Evolutionary conservation across 2,888 invertebrate species (phyloP), one percentile per base, ranked within the genome.

Genomic region (Minunthozetes semirufus): DNA sequence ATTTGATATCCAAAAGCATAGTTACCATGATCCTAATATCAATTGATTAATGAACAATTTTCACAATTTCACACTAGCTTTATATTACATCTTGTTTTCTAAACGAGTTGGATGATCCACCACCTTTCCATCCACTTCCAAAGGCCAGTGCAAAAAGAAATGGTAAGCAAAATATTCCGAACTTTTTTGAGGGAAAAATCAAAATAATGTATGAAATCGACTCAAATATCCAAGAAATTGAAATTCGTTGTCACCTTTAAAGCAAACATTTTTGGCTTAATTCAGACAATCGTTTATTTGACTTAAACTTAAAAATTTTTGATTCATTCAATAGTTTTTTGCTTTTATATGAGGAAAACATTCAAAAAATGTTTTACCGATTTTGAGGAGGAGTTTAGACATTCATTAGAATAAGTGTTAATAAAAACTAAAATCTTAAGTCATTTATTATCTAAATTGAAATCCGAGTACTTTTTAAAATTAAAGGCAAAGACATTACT

Each of bases 1-100:
- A 74, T 74, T 15, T 74, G 70, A 13, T 74, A 74, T 8, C 70
- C 70, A 53, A 74, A 74, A 38, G 63, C 63, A 63, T 63, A 63
- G 38, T 63, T 63, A 4, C 63, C 63, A 17, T 33, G 38, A 11
- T 63, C 63, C 63, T 63, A 19, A 27, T 9, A 33, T 33, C 17
- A 33, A 33, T n/a, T 22, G 33, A 38, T 63, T 15, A 29, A 27
- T 61, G 27, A 63, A 63, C 17, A 38, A 38, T 17, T n/a, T n/a
- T n/a, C 13, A 3, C 13, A n/a, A 33, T 13, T 17, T 17, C 1
- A 13, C 42, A 42, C 42, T 9, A 11, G 9, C 13, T 63, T 17
- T 17, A 63, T n/a, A 25, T 59, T 63, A 63, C 63, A 11, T 63
- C 63, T 63, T 63, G 63, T 38, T 63, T 63, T 33, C 63, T 63